Percentiles rank a stretch among this genome's conserved stretches.
Evolutionary conservation across 2,113 vertebrate species (phyloP).

Genomic region (Grammomys surdaster): DNA sequence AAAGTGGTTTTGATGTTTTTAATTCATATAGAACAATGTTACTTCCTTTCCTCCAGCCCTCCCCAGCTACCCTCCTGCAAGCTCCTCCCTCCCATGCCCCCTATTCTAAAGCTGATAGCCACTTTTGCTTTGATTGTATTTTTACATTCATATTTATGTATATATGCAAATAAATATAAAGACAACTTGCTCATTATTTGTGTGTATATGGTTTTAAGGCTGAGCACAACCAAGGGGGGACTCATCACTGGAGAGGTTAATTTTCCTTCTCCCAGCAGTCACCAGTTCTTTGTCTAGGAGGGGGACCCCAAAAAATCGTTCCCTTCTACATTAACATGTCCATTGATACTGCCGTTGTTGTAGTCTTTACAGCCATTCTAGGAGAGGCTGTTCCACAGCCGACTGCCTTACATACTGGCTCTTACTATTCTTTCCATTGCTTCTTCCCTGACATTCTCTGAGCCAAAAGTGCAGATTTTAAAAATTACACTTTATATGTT

Average conservation of each 20-base stretch:
- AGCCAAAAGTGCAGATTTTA: not conserved
- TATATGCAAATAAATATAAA: not conserved
- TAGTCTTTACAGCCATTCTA: not conserved
- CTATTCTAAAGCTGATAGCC: not conserved
- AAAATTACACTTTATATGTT: not conserved
- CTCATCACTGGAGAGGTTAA: not conserved
- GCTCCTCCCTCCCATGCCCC: not conserved
- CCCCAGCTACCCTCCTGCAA: not conserved
- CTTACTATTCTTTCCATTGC: too few relatives aligned
- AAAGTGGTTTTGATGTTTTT: constrained; percentile 24
- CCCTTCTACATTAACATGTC: not conserved
- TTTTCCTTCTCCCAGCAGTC: not conserved
- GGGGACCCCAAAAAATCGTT: not conserved
- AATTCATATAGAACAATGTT: not conserved
- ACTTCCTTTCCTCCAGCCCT: not conserved
- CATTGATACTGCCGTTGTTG: not conserved
- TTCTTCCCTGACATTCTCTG: not conserved
- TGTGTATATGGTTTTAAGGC: not conserved
- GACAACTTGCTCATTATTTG: not conserved
- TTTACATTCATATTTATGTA: not conserved
- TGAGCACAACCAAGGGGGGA: not conserved
- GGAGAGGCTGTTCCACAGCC: not conserved
- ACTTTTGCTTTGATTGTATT: not conserved
- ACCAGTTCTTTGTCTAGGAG: not conserved
- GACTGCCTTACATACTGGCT: not conserved